phyloP scores from a whole-genome alignment of 2,888 invertebrate genomes.

The Criorhina ranunculi region DNA sequence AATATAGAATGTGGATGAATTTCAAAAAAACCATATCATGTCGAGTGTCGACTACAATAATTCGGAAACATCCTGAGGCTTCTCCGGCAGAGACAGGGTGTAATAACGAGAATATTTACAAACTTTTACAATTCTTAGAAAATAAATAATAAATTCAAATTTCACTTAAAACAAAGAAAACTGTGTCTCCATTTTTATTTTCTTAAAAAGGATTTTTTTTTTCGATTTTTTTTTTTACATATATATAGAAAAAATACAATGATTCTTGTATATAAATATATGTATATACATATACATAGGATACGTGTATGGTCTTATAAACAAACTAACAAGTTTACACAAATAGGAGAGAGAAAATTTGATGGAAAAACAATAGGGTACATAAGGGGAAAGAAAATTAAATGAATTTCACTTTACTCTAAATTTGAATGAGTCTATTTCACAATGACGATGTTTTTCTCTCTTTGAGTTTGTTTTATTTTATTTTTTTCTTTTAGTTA shows the following conservation, averaged over 20 bases:
- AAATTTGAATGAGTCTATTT: not conserved
- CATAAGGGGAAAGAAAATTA: not conserved
- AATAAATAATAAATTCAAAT: slow-evolving; percentile 1
- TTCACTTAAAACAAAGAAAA: slow-evolving; percentile 58
- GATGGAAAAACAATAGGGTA: not conserved
- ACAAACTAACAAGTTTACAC: slow-evolving; percentile 57
- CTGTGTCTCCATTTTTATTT: slow-evolving; percentile 61
- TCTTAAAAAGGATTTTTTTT: slow-evolving; percentile 64
- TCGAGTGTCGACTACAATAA: too few species aligned
- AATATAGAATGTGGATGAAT: too few species aligned
- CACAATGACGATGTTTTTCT: not conserved
- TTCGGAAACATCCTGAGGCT: too few species aligned
- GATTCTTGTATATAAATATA: slow-evolving; percentile 66
- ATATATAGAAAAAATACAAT: slow-evolving; percentile 76
- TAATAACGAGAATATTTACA: too few species aligned
- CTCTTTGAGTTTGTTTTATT: slow-evolving; percentile 9
- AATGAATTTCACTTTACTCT: not conserved
- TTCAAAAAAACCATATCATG: too few species aligned
- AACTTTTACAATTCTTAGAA: too few species aligned
- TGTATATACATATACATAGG: slow-evolving; percentile 74
- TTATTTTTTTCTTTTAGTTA: slow-evolving; percentile 6
- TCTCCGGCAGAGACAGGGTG: too few species aligned
- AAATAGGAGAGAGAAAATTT: not conserved
- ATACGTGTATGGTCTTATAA: slow-evolving; percentile 60
- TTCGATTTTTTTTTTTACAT: slow-evolving; percentile 59